Evolutionary conservation across 2,888 invertebrate genomes (phyloP), one percentile per base, ranked within the genome.

Genomic region (Cheilosia urbana): DNA sequence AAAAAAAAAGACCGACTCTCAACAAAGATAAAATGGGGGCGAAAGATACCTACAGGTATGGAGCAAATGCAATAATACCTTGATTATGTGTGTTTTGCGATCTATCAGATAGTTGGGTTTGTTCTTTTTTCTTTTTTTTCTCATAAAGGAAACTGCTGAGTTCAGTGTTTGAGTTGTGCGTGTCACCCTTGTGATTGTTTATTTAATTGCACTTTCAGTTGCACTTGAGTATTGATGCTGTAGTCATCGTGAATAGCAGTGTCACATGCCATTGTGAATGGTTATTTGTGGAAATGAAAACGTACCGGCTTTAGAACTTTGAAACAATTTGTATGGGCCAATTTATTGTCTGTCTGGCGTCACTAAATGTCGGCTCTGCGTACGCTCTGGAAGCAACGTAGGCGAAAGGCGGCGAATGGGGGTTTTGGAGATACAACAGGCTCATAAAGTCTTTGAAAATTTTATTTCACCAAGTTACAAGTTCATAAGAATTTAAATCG

Each of bases 1-100:
- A 58, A 57, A 78, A 40, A 62, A 34, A 19, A 62, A 51, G 30
- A 42, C 11, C 4, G n/a, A 60, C 19, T n/a, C 42, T 15, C 27
- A 58, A 79, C 65, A 79, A 79, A 71, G 75, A 71, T 42, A 75
- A 75, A 75, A 79, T 71, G 79, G 73, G 71, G 79, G 80, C 75
- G 65, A 34, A 57, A 34, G n/a, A 69, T 68, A 75, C 79, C 80
- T 75, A 76, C 57, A 79, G 79, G 65, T 76, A 66, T 60, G 27
- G 24, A 71, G 65, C 72, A 47, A 72, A 72, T 77, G 72, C 77
- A 77, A 77, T 72, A 72, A 72, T 47, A 73, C 53, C 72, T 63
- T 37, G 66, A 73, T 83, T 83, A 62, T 63, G 37, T 45, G 58
- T 58, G 58, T 13, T 45, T 58, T 55, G 13, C 51, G 51, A 49